Base-by-base conservation (phyloP, 1,140 invertebrate genomes). In the Drosophila kanapiae region DNA sequence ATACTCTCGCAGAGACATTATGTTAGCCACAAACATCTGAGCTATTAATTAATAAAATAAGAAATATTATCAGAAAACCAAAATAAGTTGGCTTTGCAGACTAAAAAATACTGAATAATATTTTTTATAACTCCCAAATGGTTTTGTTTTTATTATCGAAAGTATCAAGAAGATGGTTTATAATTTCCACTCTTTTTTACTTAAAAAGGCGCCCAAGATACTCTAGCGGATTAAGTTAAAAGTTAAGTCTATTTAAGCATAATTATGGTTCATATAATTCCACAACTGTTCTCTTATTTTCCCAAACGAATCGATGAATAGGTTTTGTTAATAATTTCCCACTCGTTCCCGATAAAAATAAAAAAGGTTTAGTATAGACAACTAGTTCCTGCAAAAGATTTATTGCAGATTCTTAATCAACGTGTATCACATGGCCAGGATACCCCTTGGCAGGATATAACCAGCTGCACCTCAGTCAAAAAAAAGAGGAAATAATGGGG, bases 401-500 rank as follows among this genome's bases (percentile, higher is more conserved):
- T 14, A 40, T 3, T n/a, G 10, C 2, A 3, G 3, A 14, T 38
- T 37, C 16, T 13, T 16, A 9, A 29, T 16, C 3, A 6, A 9
- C 7, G 1, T 9, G 4, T 9, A 61, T 31, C 27, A 10, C 2
- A 2, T 31, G 0, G 4, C 27, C 2, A 11, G 42, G n/a, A 45
- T 43, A 68, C 37, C 38, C 37, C 11, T 45, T 31, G 40, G 43
- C 11, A 51, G 6, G n/a, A 9, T 23, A 59, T 9, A 35, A 18
- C 10, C 13, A 42, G n/a, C 53, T 71, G 68, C 68, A 72, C 16
- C 33, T 31, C 38, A 23, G 47, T n/a, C 0, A 10, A 49, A 23
- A 27, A 23, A 40, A 45, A 10, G 9, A 23, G 3, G 23, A 38
- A 33, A 23, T 16, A 29, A 43, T 3, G 37, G 13, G 0, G 1